Percentiles rank a stretch among this genome's conserved stretches.
Evolutionary conservation across 30 jellyfish, hydroid and myxozoan genomes (phyloP).

Genomic region (Chrysaora quinquecirrha): DNA sequence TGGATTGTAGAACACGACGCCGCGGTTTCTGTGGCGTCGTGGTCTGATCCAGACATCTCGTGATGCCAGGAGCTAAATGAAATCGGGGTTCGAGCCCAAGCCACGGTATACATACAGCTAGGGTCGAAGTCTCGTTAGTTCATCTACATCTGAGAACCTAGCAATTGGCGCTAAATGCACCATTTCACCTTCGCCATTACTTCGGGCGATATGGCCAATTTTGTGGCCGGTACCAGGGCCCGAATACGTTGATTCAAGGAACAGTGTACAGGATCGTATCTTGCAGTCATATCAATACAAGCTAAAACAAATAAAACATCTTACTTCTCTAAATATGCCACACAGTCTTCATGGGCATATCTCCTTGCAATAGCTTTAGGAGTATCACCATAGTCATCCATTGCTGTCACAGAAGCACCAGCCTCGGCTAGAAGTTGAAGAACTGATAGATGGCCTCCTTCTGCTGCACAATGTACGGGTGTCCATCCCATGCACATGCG

Average conservation of each 20-base stretch:
- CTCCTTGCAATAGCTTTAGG: constrained; percentile 76
- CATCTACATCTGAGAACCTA: too few relatives aligned
- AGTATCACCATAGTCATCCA: constrained; percentile 83
- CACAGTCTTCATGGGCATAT: constrained; percentile 79
- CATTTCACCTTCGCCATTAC: neutral
- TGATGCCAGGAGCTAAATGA: too few relatives aligned
- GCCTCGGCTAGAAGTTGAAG: constrained; percentile 44
- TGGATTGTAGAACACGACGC: too few relatives aligned
- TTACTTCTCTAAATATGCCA: constrained; percentile 63
- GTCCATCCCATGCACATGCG: constrained; percentile 91
- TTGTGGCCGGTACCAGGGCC: too few relatives aligned
- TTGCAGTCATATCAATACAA: neutral
- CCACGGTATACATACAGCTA: too few relatives aligned
- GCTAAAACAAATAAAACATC: neutral
- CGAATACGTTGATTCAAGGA: neutral
- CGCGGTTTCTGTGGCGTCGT: too few relatives aligned
- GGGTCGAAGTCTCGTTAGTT: too few relatives aligned
- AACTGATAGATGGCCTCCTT: constrained; percentile 72
- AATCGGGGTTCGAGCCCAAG: too few relatives aligned
- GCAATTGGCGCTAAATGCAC: too few relatives aligned
- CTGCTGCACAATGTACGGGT: constrained; percentile 98
- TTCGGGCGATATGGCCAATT: too few relatives aligned
- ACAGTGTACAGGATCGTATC: neutral
- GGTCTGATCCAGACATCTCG: too few relatives aligned
- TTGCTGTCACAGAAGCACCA: constrained; percentile 55